Percentiles rank a stretch among this genome's conserved stretches.
These are phyloP conservation scores for Suricata suricatta DNA, from an alignment of 2,113 vertebrate genomes.

Conservation along the genomic window DNA sequence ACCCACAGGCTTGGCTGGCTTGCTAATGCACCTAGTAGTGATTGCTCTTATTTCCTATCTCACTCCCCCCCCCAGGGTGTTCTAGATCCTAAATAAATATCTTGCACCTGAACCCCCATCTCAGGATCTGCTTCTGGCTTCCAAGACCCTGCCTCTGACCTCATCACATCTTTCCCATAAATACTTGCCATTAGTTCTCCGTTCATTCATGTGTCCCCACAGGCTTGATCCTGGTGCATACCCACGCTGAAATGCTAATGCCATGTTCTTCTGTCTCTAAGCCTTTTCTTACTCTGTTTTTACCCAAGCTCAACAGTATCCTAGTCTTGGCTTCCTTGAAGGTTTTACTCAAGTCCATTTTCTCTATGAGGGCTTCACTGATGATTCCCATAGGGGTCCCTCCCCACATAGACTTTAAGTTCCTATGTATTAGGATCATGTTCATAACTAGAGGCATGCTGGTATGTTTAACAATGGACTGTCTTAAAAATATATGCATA, in stretches of 20 bases:
- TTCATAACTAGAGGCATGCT: not conserved
- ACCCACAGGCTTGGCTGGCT: not conserved
- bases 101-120: not conserved
- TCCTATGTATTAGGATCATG: not conserved
- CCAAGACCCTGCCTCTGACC: not conserved
- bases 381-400: not conserved
- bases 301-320: not conserved
- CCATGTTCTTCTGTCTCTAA: not conserved
- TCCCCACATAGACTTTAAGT: not conserved
- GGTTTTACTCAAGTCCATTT: not conserved
- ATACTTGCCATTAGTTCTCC: not conserved
- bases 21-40: accelerated
- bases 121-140: not conserved
- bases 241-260: not conserved
- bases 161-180: not conserved
- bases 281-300: not conserved
- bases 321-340: not conserved
- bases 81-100: not conserved
- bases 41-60: not conserved
- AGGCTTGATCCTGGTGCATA: accelerated
- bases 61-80: not conserved
- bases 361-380: not conserved
- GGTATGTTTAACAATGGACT: not conserved
- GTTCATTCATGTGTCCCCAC: accelerated
- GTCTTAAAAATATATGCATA: not conserved